phyloP scores from a whole-genome alignment of 2,888 invertebrate genomes.

The Camponotus fellah region DNA sequence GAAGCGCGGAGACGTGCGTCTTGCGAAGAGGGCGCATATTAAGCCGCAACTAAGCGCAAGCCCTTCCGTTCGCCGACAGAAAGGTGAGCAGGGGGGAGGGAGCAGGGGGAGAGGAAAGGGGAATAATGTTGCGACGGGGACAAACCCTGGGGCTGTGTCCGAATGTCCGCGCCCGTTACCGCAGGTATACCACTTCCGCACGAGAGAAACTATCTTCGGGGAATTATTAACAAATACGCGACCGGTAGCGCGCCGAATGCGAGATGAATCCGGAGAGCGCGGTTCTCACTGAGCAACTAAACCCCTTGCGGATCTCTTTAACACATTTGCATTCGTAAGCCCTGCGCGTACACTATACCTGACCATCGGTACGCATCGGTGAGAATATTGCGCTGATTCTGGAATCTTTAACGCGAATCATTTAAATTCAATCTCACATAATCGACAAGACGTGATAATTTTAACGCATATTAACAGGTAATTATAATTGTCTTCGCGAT shows the following conservation, averaged over 20 bases:
- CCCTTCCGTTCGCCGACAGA: constrained; percentile 39
- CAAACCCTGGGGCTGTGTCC: constrained; percentile 46
- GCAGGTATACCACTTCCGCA: constrained; percentile 9
- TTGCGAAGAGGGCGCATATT: constrained; percentile 69
- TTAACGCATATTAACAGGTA: not conserved
- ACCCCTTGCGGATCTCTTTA: constrained; percentile 16
- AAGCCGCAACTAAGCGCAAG: constrained; percentile 74
- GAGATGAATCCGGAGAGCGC: constrained; percentile 30
- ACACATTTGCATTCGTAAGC: constrained; percentile 31
- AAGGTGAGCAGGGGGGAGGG: too few species aligned
- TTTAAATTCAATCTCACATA: not conserved
- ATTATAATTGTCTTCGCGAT: not conserved
- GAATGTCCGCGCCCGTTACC: constrained; percentile 55
- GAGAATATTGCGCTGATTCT: not conserved
- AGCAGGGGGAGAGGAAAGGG: too few species aligned
- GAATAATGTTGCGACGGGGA: constrained; percentile 28
- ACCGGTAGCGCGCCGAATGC: constrained; percentile 28
- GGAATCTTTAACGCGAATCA: not conserved
- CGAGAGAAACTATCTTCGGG: constrained; percentile 40
- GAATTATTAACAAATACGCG: constrained; percentile 50
- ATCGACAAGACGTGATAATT: not conserved
- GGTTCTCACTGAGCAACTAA: not conserved
- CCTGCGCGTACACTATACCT: constrained; percentile 6
- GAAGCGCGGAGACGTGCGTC: constrained; percentile 57
- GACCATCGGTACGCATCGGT: not conserved